Percentiles rank a stretch among this genome's conserved stretches.
Evolutionary conservation across 2,113 vertebrate genomes (phyloP).

Genomic region (Theropithecus gelada): DNA sequence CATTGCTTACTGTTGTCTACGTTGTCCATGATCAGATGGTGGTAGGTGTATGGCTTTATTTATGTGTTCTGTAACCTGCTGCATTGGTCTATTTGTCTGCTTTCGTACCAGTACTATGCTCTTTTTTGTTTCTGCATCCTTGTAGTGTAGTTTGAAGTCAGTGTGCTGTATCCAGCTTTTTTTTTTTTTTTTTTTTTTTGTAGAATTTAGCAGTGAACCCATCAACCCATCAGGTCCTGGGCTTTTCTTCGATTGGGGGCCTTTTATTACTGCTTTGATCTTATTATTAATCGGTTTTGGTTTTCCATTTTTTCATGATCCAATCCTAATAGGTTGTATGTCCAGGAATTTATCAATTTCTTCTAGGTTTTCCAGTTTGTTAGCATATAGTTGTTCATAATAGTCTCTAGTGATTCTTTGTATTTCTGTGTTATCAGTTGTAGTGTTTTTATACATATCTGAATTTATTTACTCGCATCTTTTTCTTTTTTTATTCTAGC

Average conservation of each 20-base stretch:
- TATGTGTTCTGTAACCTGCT: too few species aligned
- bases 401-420: not conserved
- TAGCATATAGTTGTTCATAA: not conserved
- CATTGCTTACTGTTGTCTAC: too few species aligned
- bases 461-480: not conserved
- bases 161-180: too few species aligned
- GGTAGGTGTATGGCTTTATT: too few species aligned
- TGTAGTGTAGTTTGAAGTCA: too few species aligned
- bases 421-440: not conserved
- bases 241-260: not conserved
- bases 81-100: too few species aligned
- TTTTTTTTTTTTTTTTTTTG: too few species aligned
- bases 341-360: not conserved
- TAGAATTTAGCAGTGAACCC: not conserved
- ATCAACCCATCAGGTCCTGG: not conserved
- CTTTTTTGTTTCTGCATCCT: too few species aligned
- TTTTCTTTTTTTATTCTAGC: not conserved
- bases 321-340: not conserved
- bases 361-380: not conserved
- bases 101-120: too few species aligned
- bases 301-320: not conserved
- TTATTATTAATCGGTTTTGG: not conserved
- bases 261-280: not conserved
- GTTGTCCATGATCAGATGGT: too few species aligned
- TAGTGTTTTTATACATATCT: not conserved